Evolutionary conservation across 2,797 vertebrate genomes (phyloP).

Genomic region (Chelon labrosus): DNA sequence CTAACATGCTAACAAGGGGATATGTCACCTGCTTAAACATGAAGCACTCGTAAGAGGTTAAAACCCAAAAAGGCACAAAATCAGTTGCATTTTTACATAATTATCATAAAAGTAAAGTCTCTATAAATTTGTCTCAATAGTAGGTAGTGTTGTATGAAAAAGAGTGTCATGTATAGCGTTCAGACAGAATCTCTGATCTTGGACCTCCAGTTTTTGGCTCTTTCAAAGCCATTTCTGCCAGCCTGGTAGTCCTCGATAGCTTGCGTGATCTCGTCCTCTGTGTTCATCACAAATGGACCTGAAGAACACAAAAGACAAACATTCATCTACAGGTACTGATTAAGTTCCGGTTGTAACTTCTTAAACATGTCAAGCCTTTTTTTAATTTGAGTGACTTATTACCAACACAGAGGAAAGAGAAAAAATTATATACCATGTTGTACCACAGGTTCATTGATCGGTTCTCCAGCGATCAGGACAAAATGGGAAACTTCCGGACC

Average conservation of each 20-base stretch:
- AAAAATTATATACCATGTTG: slow-evolving; percentile 71
- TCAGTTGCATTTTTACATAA: neutral
- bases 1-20: neutral
- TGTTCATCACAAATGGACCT: slow-evolving; percentile 89
- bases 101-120: neutral
- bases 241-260: slow-evolving; percentile 81
- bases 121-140: neutral
- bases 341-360: neutral
- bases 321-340: slow-evolving; percentile 3
- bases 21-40: neutral
- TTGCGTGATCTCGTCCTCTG: slow-evolving; percentile 85
- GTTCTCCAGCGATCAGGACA: slow-evolving; percentile 86
- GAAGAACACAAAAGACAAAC: slow-evolving; percentile 35
- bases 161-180: neutral
- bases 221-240: slow-evolving; percentile 86
- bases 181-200: slow-evolving; percentile 80
- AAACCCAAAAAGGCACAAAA: neutral
- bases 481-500: slow-evolving; percentile 80
- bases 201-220: slow-evolving; percentile 84
- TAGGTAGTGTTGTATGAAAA: neutral
- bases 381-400: slow-evolving; percentile 5
- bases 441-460: slow-evolving; percentile 83
- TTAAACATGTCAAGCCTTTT: neutral
- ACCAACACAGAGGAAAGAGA: neutral
- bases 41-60: slow-evolving; percentile 6